Evolutionary conservation across 2,113 vertebrate genomes (phyloP), one percentile per base, ranked within the genome.

Genomic region (Xiphias gladius): DNA sequence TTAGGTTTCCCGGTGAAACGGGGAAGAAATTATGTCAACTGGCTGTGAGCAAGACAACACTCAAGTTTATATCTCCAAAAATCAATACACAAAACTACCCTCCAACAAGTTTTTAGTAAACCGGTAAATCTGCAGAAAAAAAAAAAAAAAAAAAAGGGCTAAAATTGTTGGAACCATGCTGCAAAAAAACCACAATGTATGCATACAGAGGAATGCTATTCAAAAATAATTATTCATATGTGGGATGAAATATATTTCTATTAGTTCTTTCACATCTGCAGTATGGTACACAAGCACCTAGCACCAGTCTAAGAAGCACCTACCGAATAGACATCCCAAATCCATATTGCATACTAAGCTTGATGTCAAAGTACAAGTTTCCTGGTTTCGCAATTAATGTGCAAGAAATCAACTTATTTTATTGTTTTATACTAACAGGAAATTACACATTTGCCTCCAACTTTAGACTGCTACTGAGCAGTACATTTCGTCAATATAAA

Each of bases 41-140:
- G 22, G 55, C 30, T 41, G 61, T 24, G 20, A 22, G 8, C 50
- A 52, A 80, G 37, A 35, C 3, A 24, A 7, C 41, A 26, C 19
- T 30, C 20, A 35, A 43, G 28, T 48, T n/a, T 46, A 48, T 6
- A 41, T 61, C 35, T 26, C 9, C 20, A 54, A 32, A n/a, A n/a
- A 10, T 46, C 28, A 41, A 32, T 28, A 2, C 2, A 32, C 54
- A 37, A 14, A 17, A 8, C 22, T 7, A 32, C 7, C 13, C 37
- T 50, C 41, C 13, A 10, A 5, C 50, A 57, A n/a, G 2, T 58
- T 17, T 52, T 39, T 5, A 77, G 64, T 57, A 57, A 82, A 78
- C 20, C 46, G 64, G 48, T 2, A 39, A 57, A 64, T 69, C 65
- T 7, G 4, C n/a, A 10, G 72, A 80, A 35, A 66, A 32, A 32